Percentiles rank a stretch among this genome's conserved stretches.
Evolutionary conservation across 2,113 vertebrate species (phyloP).

Genomic region (Phalacrocorax carbo): DNA sequence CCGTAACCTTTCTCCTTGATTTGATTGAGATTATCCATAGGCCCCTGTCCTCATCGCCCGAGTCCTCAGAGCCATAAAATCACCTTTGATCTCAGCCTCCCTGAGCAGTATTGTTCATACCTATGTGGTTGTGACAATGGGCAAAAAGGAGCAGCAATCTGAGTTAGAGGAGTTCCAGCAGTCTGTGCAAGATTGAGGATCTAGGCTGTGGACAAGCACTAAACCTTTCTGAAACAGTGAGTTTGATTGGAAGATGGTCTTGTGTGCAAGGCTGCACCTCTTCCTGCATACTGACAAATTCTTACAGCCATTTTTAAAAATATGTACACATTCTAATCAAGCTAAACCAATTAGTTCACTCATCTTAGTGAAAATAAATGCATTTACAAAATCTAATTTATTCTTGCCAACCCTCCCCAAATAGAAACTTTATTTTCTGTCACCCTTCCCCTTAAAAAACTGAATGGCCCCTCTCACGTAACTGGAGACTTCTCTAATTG

Average conservation of each 20-base stretch:
- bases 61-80: background rate
- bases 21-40: background rate
- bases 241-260: background rate
- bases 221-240: background rate
- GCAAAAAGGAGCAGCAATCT: background rate
- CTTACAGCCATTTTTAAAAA: background rate
- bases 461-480: background rate
- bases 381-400: background rate
- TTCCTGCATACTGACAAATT: background rate
- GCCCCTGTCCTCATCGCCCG: background rate
- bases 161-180: background rate
- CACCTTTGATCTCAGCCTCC: background rate
- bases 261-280: background rate
- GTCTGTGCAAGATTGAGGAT: background rate
- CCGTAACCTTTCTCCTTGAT: background rate
- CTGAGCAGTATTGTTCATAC: background rate
- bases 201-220: background rate
- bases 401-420: accelerated
- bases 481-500: background rate
- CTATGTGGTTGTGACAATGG: background rate
- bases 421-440: background rate
- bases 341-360: background rate
- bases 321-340: background rate
- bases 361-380: background rate
- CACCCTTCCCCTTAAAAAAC: background rate